Base-by-base conservation (phyloP, 1,140 invertebrate species). In the Nephotettix cincticeps region DNA sequence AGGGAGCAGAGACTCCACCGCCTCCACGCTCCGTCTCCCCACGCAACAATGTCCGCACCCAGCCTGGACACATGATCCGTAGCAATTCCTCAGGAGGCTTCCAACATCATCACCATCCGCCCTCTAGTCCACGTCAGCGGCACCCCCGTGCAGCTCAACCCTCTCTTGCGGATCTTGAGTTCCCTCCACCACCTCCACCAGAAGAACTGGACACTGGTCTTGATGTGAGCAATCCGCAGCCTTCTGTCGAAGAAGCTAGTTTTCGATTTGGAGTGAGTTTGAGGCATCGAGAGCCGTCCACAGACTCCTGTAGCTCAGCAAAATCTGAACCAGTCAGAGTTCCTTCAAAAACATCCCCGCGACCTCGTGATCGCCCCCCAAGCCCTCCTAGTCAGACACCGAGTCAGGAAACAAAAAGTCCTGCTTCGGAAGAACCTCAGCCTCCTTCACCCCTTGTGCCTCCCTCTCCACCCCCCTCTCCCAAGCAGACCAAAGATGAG, bases 81-180 rank as follows among this genome's bases (percentile, higher is more conserved):
- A 93, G 91, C 76, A 94, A 93, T 79, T 93, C 91, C 0, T 93
- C 91, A 0, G 90, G 91, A 27, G 91, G 91, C 6, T 84, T 85
- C 30, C 80, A 86, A 51, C 81, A 85, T 43, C 86, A 86, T 0
- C 88, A 88, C 77, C 85, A 84, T 30, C 82, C 86, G 1, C 86
- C 86, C 0, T 85, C 84, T 71, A 87, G 85, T 6, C 86, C 86
- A 0, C 83, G 71, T 25, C 63, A 43, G 29, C n/a, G 73, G 45
- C 65, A 72, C 19, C n/a, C 66, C 13, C 81, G 88, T 14, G 82
- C 83, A 0, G 78, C 87, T 40, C 84, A 90, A 74, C 85, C 88
- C 17, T 86, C 84, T 13, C 79, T 92, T 43, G 91, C 92, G 3
- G 92, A 95, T 80, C 80, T 94, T 1, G 93, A 95, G 77, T 94